Base-by-base conservation (phyloP, 2,888 invertebrate species). In the Dromius quadrimaculatus region DNA sequence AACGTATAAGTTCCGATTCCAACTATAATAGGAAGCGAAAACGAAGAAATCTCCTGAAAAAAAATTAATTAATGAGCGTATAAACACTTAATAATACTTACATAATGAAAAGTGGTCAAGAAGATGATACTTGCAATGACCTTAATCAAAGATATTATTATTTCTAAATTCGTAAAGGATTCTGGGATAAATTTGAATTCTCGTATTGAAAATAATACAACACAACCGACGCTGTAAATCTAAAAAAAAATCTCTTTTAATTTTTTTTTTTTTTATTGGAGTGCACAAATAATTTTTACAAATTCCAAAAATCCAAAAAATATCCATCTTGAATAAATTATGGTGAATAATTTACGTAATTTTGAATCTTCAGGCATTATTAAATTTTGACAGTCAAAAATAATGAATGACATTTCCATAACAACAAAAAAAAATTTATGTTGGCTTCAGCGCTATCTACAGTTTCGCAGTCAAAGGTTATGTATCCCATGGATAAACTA, bases 1-100 rank as follows among this genome's bases (percentile, higher is more conserved):
- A 54, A 54, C 6, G n/a, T 11, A 20, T 54, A 23, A n/a, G 54
- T 54, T 54, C 22, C 2, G n/a, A 54, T 9, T 1, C 13, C 28
- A 11, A 17, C 28, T 54, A 54, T 23, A 1, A 54, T 9, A 11
- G 54, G 54, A 2, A 54, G n/a, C 1, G 23, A 23, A 54, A 54
- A 54, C 28, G 54, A 22, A 13, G 54, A 54, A 4, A 54, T 23
- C 3, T n/a, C 13, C 54, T 54, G 17, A 23, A 54, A 47, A 47
- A 6, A 6, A 47, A 47, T 32, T 3, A 41, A 41, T 41, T 8
- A 41, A 41, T n/a, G 11, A 11, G n/a, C 3, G 11, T n/a, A n/a
- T n/a, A 4, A 9, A 9, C 11, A 9, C 11, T 41, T 41, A n/a
- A 41, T 13, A 8, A 15, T 15, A 17, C 23, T 54, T 22, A 54